A percentile compares a stretch with the other conserved stretches of the same genome.
phyloP scores from a whole-genome alignment of 2,113 vertebrate genomes.

The Mixornis gularis region DNA sequence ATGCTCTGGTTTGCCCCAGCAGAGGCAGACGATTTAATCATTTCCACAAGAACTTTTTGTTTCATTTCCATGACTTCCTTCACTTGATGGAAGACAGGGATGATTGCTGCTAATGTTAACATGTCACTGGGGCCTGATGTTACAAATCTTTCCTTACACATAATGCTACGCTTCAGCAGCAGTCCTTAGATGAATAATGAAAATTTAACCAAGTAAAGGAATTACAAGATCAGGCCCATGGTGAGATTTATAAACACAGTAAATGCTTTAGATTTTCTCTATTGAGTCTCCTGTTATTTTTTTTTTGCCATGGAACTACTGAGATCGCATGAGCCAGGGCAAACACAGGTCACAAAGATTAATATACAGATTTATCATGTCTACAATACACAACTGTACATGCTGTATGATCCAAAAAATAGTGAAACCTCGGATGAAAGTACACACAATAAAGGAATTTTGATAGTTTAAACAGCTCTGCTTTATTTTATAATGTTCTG shows the following conservation, averaged over 20 bases:
- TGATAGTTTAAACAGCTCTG: constrained; percentile 32
- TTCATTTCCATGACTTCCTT: background rate
- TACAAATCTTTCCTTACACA: background rate
- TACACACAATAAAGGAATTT: constrained; percentile 5
- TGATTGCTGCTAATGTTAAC: background rate
- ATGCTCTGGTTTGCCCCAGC: background rate
- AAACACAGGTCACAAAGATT: constrained; percentile 6
- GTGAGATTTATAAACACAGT: constrained; percentile 26
- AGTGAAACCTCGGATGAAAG: background rate
- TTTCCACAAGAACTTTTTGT: background rate
- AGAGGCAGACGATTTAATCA: accelerated
- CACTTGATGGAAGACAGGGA: background rate
- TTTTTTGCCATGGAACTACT: background rate
- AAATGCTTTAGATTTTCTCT: constrained; percentile 9
- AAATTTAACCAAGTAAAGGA: constrained; percentile 10
- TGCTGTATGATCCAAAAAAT: background rate
- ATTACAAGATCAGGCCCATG: background rate
- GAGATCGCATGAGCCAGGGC: background rate
- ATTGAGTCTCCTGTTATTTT: background rate
- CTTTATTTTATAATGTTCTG: constrained; percentile 11
- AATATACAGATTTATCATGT: constrained; percentile 30
- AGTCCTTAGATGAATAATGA: constrained; percentile 28
- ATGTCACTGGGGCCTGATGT: background rate
- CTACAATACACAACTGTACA: background rate
- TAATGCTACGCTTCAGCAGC: background rate